phyloP scores from a whole-genome alignment of 2,888 invertebrate genomes.

The Drosophila neutralis region DNA sequence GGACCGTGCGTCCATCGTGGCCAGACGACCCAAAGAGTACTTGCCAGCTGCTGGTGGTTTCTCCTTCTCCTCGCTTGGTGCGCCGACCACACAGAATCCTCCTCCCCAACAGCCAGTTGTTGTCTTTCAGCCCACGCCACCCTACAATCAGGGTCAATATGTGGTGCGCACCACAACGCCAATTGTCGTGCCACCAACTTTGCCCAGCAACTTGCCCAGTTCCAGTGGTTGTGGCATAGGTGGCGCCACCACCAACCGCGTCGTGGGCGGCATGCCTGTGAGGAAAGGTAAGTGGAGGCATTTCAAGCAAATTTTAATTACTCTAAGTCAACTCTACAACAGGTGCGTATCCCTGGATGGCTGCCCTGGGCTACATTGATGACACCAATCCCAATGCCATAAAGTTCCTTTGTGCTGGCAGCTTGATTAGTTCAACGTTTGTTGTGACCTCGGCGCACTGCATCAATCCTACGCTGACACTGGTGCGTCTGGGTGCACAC shows the following conservation, averaged over 20 bases:
- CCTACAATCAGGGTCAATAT: slow-evolving; percentile 40
- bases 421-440: slow-evolving; percentile 88
- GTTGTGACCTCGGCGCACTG: slow-evolving; percentile 90
- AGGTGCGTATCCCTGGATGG: slow-evolving; percentile 94
- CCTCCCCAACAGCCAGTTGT: slow-evolving; percentile 16
- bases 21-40: slow-evolving; percentile 61
- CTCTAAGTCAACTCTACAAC: neutral
- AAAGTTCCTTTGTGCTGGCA: slow-evolving; percentile 90
- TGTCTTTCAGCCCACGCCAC: slow-evolving; percentile 68
- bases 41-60: slow-evolving; percentile 35
- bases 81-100: slow-evolving; percentile 20
- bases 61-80: slow-evolving; percentile 60
- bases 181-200: neutral
- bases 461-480: slow-evolving; percentile 78
- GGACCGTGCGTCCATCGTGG: slow-evolving; percentile 26
- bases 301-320: neutral
- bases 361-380: slow-evolving; percentile 88
- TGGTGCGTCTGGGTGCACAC: slow-evolving; percentile 92
- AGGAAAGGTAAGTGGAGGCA: slow-evolving; percentile 64
- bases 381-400: slow-evolving; percentile 83
- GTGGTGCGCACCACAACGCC: slow-evolving; percentile 12
- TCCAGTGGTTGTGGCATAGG: slow-evolving; percentile 86
- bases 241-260: slow-evolving; percentile 82
- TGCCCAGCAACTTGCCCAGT: slow-evolving; percentile 2
- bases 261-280: slow-evolving; percentile 86